Evolutionary conservation across 1,140 invertebrate genomes (phyloP), one percentile per base, ranked within the genome.

Genomic region (Calosoma granatense): DNA sequence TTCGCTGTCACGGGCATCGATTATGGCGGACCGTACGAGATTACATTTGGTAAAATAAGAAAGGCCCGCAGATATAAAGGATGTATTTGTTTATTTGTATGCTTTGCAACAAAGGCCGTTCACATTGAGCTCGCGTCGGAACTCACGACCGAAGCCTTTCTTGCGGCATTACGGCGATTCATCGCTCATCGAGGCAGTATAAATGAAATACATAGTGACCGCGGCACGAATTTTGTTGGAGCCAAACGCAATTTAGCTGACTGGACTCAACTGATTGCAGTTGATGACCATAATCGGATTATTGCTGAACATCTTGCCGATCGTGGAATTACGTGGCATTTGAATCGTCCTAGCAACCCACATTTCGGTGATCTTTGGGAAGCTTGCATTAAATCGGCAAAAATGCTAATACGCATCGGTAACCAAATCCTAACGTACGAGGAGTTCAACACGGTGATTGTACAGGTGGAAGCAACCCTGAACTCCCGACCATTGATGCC

Each of bases 281-380:
- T n/a, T 36, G n/a, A 36, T 88, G 41, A 60, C n/a, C n/a, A n/a
- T n/a, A n/a, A 36, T 9, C 26, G n/a, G n/a, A 36, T n/a, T 9
- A 36, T 36, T n/a, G 6, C 6, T 36, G 26, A 36, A 36, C 6
- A 36, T n/a, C 6, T 36, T n/a, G n/a, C 6, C 26, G n/a, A 36
- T n/a, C n/a, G 26, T 9, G n/a, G 26, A 36, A 9, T 6, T 36
- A 36, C 26, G 26, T 36, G 26, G 26, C 26, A 36, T 36, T 36
- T 36, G 6, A 36, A 9, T 36, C 26, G 6, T 9, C 26, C 26
- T 9, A 6, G n/a, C n/a, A n/a, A 6, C n/a, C 6, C n/a, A 9
- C 26, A 36, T n/a, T 36, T 36, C n/a, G 26, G 26, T 36, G 26
- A n/a, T 9, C n/a, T 36, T 6, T 36, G n/a, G 26, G n/a, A n/a